A percentile compares a stretch with the other conserved stretches of the same genome.
phyloP scores from a whole-genome alignment of 2,888 invertebrate species.

The Nymphalis polychloros region DNA sequence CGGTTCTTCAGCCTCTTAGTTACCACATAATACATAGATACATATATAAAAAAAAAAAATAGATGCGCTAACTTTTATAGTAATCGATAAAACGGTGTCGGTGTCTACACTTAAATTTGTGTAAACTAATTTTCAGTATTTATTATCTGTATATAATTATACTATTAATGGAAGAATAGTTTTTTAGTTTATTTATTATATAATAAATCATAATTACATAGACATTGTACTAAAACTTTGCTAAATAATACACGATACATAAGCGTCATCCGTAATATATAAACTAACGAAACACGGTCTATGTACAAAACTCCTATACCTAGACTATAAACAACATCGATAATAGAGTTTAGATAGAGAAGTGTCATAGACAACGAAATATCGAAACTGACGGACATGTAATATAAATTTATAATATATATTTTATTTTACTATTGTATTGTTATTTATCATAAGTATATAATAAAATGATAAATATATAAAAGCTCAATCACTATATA shows the following conservation, averaged over 20 bases:
- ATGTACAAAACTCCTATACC: conserved; percentile 18
- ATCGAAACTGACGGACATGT: background rate
- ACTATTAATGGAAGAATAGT: background rate
- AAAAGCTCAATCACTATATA: too few species aligned
- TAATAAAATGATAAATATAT: too few species aligned
- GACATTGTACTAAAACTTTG: conserved; percentile 31
- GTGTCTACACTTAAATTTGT: too few species aligned
- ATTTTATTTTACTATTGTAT: too few species aligned
- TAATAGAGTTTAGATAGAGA: conserved; percentile 21
- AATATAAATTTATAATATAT: too few species aligned
- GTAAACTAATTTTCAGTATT: too few species aligned
- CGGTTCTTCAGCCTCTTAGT: too few species aligned
- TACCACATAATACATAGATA: too few species aligned
- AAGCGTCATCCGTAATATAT: conserved; percentile 31
- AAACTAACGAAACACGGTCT: conserved; percentile 22
- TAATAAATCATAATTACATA: background rate
- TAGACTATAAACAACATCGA: conserved; percentile 23
- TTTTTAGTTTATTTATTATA: background rate
- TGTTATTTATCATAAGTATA: too few species aligned
- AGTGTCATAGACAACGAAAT: conserved; percentile 21
- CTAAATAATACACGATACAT: conserved; percentile 27
- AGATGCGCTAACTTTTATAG: too few species aligned
- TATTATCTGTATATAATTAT: background rate
- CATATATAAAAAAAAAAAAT: too few species aligned
- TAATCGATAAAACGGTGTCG: too few species aligned